Evolutionary conservation across 2,113 vertebrate genomes (phyloP).

Genomic region (Melanocharis versteri): DNA sequence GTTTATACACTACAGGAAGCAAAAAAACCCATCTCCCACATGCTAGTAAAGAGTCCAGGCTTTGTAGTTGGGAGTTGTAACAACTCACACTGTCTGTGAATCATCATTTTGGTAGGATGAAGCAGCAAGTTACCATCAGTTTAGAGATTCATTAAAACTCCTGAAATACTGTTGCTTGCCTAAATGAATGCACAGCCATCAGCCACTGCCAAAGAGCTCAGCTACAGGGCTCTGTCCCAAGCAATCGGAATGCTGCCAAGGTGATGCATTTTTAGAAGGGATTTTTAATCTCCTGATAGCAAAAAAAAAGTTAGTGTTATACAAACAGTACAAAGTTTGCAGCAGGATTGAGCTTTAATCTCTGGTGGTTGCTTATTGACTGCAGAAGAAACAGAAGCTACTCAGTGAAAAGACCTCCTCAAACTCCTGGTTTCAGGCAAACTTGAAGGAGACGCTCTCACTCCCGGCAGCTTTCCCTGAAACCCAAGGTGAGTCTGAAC

Average conservation of each 20-base stretch:
- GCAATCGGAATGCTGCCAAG: fast-evolving
- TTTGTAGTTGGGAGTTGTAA: neutral
- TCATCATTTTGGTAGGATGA: neutral
- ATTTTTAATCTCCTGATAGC: neutral
- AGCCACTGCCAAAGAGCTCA: neutral
- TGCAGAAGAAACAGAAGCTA: neutral
- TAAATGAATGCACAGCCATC: neutral
- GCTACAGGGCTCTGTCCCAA: neutral
- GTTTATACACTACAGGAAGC: neutral
- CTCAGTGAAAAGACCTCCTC: neutral
- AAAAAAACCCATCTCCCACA: fast-evolving
- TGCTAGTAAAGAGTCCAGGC: neutral
- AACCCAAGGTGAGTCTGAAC: slow-evolving; percentile 19
- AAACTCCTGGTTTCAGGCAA: neutral
- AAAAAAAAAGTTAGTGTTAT: neutral
- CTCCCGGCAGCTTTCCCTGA: neutral
- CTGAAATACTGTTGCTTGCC: neutral
- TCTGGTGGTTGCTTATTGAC: slow-evolving; percentile 29
- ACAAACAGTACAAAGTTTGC: slow-evolving; percentile 60
- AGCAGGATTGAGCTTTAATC: slow-evolving; percentile 52
- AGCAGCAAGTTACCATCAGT: neutral
- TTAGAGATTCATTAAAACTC: neutral
- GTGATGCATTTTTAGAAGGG: neutral
- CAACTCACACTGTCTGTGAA: neutral
- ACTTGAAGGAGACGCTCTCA: neutral